Conservation (phyloP, 2,888 invertebrate genomes). For the Dorcus parallelipipedus region DNA sequence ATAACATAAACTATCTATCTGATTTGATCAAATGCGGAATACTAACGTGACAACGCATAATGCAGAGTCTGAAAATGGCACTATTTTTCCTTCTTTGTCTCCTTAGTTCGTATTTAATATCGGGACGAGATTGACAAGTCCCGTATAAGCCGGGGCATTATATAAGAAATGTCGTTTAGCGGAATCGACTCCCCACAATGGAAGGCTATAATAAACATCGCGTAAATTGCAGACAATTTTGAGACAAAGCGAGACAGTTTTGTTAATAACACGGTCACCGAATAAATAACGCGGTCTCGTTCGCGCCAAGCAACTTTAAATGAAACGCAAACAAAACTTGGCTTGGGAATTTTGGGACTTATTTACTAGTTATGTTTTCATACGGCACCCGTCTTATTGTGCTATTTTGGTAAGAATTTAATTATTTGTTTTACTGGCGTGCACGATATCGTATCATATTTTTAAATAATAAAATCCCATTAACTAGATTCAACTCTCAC, state of each 20-base stretch:
- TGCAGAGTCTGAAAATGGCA: conserved; percentile 6
- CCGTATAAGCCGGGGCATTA: conserved; percentile 11
- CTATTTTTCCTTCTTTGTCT: conserved; percentile 3
- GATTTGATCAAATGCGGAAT: not conserved
- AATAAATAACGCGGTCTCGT: conserved; percentile 26
- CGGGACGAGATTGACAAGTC: conserved; percentile 12
- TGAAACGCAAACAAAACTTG: conserved; percentile 20
- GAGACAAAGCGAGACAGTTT: conserved; percentile 23
- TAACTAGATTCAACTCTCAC: too few relatives aligned
- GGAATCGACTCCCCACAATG: conserved; percentile 28
- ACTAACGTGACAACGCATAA: conserved; percentile 16
- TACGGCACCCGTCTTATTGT: not conserved
- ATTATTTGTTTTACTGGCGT: too few relatives aligned
- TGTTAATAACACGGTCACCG: conserved; percentile 26
- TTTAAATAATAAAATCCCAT: too few relatives aligned
- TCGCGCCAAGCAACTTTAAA: conserved; percentile 21
- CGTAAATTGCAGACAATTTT: conserved; percentile 29
- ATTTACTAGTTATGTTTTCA: conserved; percentile 20
- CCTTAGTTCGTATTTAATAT: conserved; percentile 7
- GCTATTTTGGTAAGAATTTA: too few relatives aligned
- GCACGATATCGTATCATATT: too few relatives aligned
- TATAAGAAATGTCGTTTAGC: conserved; percentile 27
- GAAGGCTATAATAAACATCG: conserved; percentile 31
- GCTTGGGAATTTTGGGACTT: conserved; percentile 14
- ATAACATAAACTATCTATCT: too few relatives aligned